These are phyloP conservation scores for Chlorospingus semifuscus DNA, from an alignment of 2,797 vertebrate species.

Conservation along the genomic window DNA sequence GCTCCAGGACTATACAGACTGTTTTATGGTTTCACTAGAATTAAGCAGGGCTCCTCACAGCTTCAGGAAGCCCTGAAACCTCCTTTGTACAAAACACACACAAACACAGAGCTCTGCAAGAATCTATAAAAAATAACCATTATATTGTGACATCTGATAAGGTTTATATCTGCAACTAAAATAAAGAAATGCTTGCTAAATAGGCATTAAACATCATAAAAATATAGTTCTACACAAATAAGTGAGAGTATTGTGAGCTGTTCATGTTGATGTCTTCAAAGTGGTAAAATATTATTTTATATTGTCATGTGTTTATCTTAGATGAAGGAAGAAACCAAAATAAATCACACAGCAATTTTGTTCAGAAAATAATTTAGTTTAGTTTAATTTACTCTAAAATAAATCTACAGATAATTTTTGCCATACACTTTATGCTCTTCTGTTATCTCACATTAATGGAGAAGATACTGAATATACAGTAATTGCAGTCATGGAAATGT, in stretches of 20 bases:
- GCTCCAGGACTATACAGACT: neutral
- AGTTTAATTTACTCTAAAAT: neutral
- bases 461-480: neutral
- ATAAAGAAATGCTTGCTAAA: neutral
- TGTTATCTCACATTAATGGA: neutral
- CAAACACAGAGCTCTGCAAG: neutral
- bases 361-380: neutral
- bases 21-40: neutral
- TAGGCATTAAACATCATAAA: neutral
- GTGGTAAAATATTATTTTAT: neutral
- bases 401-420: neutral
- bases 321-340: neutral
- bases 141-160: neutral
- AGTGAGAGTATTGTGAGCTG: neutral
- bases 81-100: neutral
- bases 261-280: neutral
- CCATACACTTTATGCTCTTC: neutral
- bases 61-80: neutral
- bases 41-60: neutral
- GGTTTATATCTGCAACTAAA: neutral
- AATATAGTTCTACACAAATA: neutral
- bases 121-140: neutral
- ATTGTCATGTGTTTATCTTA: neutral
- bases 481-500: neutral
- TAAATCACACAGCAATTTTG: neutral